Percentiles rank a stretch among this genome's conserved stretches.
Evolutionary conservation across 2,888 invertebrate genomes (phyloP).

Genomic region (Macrosoma leucophasiata): DNA sequence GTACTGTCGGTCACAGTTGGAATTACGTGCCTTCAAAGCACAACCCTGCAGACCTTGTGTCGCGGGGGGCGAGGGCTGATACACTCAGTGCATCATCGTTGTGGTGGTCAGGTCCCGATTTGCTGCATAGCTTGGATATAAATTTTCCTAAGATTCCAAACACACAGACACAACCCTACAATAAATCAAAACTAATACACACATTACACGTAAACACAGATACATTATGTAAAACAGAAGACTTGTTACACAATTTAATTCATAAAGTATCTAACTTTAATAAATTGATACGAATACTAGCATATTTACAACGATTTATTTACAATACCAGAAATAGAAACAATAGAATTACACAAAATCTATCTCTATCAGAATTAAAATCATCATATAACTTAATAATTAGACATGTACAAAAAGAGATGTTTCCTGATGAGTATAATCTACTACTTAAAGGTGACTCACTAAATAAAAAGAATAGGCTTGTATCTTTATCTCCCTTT

Average conservation of each 20-base stretch:
- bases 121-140: too few species aligned
- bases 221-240: too few species aligned
- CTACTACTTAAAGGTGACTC: conserved; percentile 2
- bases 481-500: conserved; percentile 10
- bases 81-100: too few species aligned
- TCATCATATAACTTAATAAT: conserved; percentile 4
- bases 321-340: conserved; percentile 2
- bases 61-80: too few species aligned
- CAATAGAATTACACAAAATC: conserved; percentile 1
- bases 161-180: too few species aligned
- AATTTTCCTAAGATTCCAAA: too few species aligned
- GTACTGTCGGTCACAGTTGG: too few species aligned
- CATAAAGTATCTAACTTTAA: conserved; percentile 6
- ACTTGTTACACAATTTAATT: conserved; percentile 1
- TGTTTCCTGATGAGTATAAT: conserved; percentile 7
- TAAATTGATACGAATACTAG: conserved; percentile 9
- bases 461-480: conserved; percentile 5
- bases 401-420: conserved; percentile 7
- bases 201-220: too few species aligned
- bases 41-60: too few species aligned
- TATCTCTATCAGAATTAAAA: conserved; percentile 7
- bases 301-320: conserved; percentile 9
- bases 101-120: too few species aligned
- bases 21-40: too few species aligned
- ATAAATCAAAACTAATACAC: too few species aligned